phyloP scores from a whole-genome alignment of 2,113 vertebrate species.

The Pholis gunnellus region DNA sequence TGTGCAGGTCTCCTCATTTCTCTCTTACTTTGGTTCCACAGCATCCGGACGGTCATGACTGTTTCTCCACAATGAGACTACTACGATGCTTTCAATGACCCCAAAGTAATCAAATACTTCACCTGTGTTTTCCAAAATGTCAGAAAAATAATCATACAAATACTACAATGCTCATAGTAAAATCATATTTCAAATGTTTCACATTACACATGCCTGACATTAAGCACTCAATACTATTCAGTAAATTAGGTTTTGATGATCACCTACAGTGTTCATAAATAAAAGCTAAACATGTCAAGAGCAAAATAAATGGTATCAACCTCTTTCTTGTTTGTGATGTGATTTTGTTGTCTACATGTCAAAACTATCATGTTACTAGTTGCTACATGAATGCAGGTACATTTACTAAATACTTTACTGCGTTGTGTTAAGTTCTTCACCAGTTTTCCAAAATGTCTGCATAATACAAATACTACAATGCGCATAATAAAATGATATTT shows the following conservation, averaged over 20 bases:
- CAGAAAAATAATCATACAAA: not conserved
- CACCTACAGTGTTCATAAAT: not conserved
- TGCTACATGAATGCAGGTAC: not conserved
- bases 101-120: not conserved
- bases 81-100: not conserved
- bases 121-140: not conserved
- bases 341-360: not conserved
- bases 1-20: not conserved
- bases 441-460: too few species aligned
- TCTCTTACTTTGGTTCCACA: constrained; percentile 72
- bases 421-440: too few species aligned
- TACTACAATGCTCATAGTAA: not conserved
- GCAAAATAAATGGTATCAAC: not conserved
- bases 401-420: too few species aligned
- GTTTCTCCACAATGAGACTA: constrained; percentile 73
- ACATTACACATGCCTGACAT: not conserved
- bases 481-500: too few species aligned
- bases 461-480: too few species aligned
- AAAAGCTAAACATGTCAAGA: too few species aligned
- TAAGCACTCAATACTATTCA: not conserved
- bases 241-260: not conserved
- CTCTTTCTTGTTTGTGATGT: not conserved
- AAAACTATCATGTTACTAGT: not conserved
- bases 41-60: constrained; percentile 89
- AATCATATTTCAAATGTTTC: not conserved